These are phyloP conservation scores for Nyleta sp. DNA, from an alignment of 2,888 invertebrate species.

Conservation along the genomic window DNA sequence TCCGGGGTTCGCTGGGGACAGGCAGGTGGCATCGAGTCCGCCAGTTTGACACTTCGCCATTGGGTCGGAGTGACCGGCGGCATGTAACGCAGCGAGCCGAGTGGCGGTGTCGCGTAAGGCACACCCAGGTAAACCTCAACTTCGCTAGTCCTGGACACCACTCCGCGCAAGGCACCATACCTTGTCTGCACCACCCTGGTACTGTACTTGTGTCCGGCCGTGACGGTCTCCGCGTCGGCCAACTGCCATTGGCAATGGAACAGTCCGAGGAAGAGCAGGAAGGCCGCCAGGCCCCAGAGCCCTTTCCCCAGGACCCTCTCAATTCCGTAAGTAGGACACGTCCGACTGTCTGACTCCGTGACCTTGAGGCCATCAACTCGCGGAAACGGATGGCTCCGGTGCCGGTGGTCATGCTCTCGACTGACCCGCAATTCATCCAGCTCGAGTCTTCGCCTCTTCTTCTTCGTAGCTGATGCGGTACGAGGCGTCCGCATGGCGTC, in stretches of 20 bases:
- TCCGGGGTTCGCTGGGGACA: slow-evolving; percentile 92
- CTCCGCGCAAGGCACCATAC: slow-evolving; percentile 94
- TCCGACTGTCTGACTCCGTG: slow-evolving; percentile 9
- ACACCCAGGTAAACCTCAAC: slow-evolving; percentile 97
- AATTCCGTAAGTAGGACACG: slow-evolving; percentile 37
- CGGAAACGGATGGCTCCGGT: background rate
- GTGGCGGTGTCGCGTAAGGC: slow-evolving; percentile 96
- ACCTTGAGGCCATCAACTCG: slow-evolving; percentile 20
- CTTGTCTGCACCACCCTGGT: slow-evolving; percentile 93
- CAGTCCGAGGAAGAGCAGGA: slow-evolving; percentile 67
- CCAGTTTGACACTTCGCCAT: slow-evolving; percentile 91
- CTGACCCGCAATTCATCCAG: slow-evolving; percentile 14
- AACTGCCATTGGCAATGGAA: slow-evolving; percentile 68
- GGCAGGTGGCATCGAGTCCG: slow-evolving; percentile 92
- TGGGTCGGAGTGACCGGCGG: slow-evolving; percentile 94
- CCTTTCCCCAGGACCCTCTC: slow-evolving; percentile 31
- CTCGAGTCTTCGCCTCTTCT: slow-evolving; percentile 69
- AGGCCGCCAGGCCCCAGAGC: slow-evolving; percentile 17
- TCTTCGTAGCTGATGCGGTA: slow-evolving; percentile 73
- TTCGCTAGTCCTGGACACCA: slow-evolving; percentile 91
- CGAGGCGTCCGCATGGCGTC: slow-evolving; percentile 82
- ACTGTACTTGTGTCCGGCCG: slow-evolving; percentile 90
- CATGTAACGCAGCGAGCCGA: slow-evolving; percentile 96
- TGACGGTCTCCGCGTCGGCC: slow-evolving; percentile 76
- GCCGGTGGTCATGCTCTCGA: background rate